Evolutionary conservation across 2,888 invertebrate genomes (phyloP).

Genomic region (Parascotia fuliginaria): DNA sequence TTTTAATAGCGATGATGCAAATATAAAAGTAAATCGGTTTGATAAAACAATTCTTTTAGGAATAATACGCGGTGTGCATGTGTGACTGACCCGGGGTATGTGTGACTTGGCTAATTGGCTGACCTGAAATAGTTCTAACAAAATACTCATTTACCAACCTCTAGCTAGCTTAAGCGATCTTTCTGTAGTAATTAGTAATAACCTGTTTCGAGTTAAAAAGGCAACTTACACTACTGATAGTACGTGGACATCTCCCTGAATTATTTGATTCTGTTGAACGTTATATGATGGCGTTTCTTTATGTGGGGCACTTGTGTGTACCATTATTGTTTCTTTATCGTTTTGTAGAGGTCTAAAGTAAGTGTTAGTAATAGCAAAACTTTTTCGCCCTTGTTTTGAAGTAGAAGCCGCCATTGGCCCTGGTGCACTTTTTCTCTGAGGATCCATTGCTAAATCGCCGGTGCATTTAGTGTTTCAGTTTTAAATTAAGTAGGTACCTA

Average conservation of each 20-base stretch:
- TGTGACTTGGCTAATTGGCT: too few species aligned
- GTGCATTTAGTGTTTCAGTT: neutral
- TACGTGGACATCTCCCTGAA: conserved; percentile 73
- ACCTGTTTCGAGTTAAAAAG: too few species aligned
- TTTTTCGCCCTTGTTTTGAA: conserved; percentile 61
- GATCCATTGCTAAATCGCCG: conserved; percentile 56
- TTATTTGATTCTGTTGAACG: conserved; percentile 68
- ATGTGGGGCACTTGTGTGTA: conserved; percentile 70
- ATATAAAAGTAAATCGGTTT: too few species aligned
- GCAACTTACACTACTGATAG: conserved; percentile 71
- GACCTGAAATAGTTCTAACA: too few species aligned
- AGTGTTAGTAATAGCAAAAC: conserved; percentile 54
- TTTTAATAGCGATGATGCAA: too few species aligned
- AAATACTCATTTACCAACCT: too few species aligned
- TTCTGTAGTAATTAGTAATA: too few species aligned
- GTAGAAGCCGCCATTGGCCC: conserved; percentile 70
- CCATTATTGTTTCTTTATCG: conserved; percentile 68
- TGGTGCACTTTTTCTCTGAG: conserved; percentile 61
- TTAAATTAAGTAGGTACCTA: neutral
- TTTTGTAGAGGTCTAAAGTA: conserved; percentile 48
- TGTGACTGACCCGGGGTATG: too few species aligned
- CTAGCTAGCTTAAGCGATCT: too few species aligned
- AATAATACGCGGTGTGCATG: too few species aligned
- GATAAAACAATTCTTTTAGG: too few species aligned
- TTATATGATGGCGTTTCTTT: conserved; percentile 60